Evolutionary conservation across 2,888 invertebrate species (phyloP), one percentile per base, ranked within the genome.

Genomic region (Tenthredo notha): DNA sequence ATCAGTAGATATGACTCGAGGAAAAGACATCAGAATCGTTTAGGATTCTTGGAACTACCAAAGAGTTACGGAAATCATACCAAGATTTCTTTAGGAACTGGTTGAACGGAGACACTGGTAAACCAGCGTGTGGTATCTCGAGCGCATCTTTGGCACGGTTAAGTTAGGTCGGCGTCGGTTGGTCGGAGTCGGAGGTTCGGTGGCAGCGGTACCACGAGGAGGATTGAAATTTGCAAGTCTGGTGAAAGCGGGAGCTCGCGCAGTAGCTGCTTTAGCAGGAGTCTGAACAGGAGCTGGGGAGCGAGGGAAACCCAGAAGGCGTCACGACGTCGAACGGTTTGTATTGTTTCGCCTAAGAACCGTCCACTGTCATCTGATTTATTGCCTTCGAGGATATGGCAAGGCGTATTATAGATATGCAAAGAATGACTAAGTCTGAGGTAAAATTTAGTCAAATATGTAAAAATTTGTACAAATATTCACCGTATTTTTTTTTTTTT

Each of bases 201-300:
- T 83, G 72, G 85, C 84, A 75, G 70, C 85, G 37, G 87, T 86
- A 86, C 85, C 85, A 85, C 87, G 85, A 85, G 75, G 84, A 84
- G 85, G 86, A 86, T 78, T 86, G 87, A 90, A 90, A 91, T 91
- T 91, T 90, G 90, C 90, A 91, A 90, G 91, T 91, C 90, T 87
- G 88, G 90, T 89, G 89, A 88, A 90, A 90, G 90, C 88, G 90
- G 89, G 88, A 88, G 77, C 83, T 50, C 47, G 70, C 50, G 29
- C 54, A 61, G 83, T 67, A 67, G 82, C 82, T 65, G 61, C 37
- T 37, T n/a, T 4, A 33, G 33, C n/a, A 78, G 78, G n/a, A 61
- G 61, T 61, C 29, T 29, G 67, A 86, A 47, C 67, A 50, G 58
- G 40, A 61, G 78, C 61, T 12, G 77, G 50, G 50, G 65, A 78